Evolutionary conservation across 1,140 invertebrate species (phyloP).

Genomic region (Trichoplusia ni): DNA sequence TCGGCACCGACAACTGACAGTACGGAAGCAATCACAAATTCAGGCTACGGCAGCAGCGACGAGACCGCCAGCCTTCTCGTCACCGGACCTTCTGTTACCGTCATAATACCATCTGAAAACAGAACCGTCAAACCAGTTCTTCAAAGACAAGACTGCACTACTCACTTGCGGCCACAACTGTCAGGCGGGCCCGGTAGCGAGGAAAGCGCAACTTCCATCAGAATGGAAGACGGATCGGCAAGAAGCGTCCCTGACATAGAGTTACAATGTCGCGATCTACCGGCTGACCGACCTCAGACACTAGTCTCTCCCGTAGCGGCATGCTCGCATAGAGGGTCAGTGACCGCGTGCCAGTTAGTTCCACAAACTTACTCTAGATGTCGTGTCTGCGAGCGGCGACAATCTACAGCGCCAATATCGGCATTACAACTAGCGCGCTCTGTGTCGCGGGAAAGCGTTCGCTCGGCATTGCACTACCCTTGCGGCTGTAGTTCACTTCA

Average conservation of each 20-base stretch:
- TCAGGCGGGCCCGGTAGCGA: conserved; percentile 89
- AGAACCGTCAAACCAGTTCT: conserved; percentile 87
- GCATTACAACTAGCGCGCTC: conserved; percentile 88
- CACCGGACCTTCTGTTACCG: conserved; percentile 75
- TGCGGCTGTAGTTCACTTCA: conserved; percentile 80
- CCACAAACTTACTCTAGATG: conserved; percentile 83
- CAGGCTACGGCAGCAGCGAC: conserved; percentile 87
- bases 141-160: conserved; percentile 91
- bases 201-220: conserved; percentile 85
- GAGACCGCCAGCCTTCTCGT: conserved; percentile 90
- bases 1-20: conserved; percentile 78
- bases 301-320: conserved; percentile 81
- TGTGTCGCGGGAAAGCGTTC: conserved; percentile 87
- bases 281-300: conserved; percentile 77
- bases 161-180: conserved; percentile 87
- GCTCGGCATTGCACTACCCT: conserved; percentile 84
- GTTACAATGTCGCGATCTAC: conserved; percentile 86
- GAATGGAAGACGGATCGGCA: conserved; percentile 86
- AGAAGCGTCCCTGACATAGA: conserved; percentile 94
- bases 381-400: conserved; percentile 87
- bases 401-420: conserved; percentile 89
- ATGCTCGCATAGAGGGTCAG: conserved; percentile 82
- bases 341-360: conserved; percentile 83
- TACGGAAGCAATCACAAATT: conserved; percentile 82
- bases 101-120: conserved; percentile 75